A percentile compares a stretch with the other conserved stretches of the same genome.
Evolutionary conservation across 2,888 invertebrate genomes (phyloP).

Genomic region (Ectropis crepuscularia): DNA sequence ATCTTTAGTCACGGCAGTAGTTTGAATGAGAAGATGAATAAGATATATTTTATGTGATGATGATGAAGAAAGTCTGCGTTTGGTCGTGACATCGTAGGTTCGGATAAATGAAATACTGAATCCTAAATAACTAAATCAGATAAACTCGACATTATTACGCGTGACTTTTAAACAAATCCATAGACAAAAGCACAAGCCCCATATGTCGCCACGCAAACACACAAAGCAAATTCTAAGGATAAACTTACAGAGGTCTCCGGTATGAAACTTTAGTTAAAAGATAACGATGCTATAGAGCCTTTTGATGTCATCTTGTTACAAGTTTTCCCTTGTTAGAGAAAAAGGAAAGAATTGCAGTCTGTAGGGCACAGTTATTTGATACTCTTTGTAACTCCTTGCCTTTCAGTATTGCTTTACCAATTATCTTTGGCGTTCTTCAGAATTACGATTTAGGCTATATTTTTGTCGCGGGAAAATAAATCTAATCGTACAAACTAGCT

Average conservation of each 20-base stretch:
- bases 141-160: not conserved
- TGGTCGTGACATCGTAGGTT: too few species aligned
- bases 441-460: not conserved
- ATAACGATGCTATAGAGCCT: slow-evolving; percentile 55
- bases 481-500: not conserved
- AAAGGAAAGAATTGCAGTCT: slow-evolving; percentile 32
- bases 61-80: too few species aligned
- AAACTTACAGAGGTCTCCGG: slow-evolving; percentile 42
- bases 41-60: too few species aligned
- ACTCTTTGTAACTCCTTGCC: slow-evolving; percentile 37
- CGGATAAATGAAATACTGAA: too few species aligned
- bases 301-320: slow-evolving; percentile 57
- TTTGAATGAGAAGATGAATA: too few species aligned
- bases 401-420: slow-evolving; percentile 33
- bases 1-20: too few species aligned
- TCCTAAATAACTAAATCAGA: not conserved
- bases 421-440: slow-evolving; percentile 11
- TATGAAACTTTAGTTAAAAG: slow-evolving; percentile 54
- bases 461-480: not conserved
- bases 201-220: slow-evolving; percentile 31
- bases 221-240: slow-evolving; percentile 37
- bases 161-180: slow-evolving; percentile 10
- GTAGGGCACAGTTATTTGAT: slow-evolving; percentile 38
- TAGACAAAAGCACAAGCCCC: slow-evolving; percentile 11
- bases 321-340: slow-evolving; percentile 54